Evolutionary conservation across 35 echinoderm and acorn worm genomes (phyloP), one percentile per base, ranked within the genome.

Genomic region (Diadema setosum): DNA sequence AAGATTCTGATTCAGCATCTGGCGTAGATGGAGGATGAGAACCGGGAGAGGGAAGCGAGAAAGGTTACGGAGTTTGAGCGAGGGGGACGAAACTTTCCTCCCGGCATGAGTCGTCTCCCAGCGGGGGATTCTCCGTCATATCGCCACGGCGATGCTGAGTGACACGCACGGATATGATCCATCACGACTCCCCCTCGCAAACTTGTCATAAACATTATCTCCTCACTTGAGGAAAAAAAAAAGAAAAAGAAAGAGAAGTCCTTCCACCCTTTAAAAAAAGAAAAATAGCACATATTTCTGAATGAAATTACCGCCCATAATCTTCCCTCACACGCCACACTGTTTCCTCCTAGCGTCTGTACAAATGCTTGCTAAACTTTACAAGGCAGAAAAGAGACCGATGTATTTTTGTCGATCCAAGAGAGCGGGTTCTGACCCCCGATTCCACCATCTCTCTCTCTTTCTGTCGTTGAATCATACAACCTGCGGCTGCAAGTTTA

Each of bases 231-330:
- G 37, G 37, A 16, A 32, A 67, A 34, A 67, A 26, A 32, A 67
- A 67, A 67, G 37, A 65, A 27, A 34, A 12, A 67, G 63, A 67
- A 33, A n/a, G n/a, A n/a, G n/a, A n/a, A n/a, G n/a, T n/a, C n/a
- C n/a, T n/a, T n/a, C n/a, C n/a, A n/a, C n/a, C n/a, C n/a, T n/a
- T n/a, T n/a, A n/a, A n/a, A n/a, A n/a, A n/a, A n/a, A n/a, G n/a
- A 67, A 67, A 67, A 67, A 26, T 67, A 67, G 63, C 63, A 67
- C 63, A 67, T 35, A 78, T 78, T 78, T 78, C 73, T 78, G 73
- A 78, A 78, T 78, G 73, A 78, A 78, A 78, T 78, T 78, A 78
- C 40, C 40, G 73, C 36, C 12, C 29, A 15, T 78, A 78, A 78
- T 78, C 73, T 78, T n/a, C 73, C 73, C 44, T 32, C 73, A 41